Conservation (phyloP, 2,888 invertebrate species). For the Drosophila rubida region DNA sequence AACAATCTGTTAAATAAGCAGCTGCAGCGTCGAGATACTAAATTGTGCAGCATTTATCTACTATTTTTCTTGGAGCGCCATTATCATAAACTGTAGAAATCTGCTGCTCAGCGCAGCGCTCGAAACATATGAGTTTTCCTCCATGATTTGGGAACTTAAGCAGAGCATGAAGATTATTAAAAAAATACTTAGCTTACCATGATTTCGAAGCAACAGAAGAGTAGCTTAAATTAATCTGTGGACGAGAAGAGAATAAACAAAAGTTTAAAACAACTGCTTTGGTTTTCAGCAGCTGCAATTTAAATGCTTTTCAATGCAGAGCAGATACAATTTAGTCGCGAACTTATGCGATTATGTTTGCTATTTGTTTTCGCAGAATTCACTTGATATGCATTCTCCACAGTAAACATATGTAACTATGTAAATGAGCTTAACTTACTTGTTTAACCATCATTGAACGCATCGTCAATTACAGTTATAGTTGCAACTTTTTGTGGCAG, state of each 20-base stretch:
- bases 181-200: neutral
- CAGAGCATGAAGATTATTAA: neutral
- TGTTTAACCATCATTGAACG: neutral
- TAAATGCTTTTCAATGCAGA: neutral
- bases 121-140: conserved; percentile 1
- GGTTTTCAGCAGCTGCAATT: neutral
- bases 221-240: neutral
- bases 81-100: conserved; percentile 23
- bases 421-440: conserved; percentile 21
- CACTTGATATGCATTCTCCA: neutral
- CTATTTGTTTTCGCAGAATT: conserved; percentile 2
- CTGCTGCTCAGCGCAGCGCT: conserved; percentile 2
- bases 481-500: neutral
- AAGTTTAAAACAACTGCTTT: neutral
- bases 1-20: conserved; percentile 7
- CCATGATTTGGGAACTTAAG: conserved; percentile 5
- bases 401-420: neutral
- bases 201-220: neutral
- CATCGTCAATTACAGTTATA: neutral
- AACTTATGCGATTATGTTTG: neutral
- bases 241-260: neutral
- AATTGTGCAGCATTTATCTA: conserved; percentile 21
- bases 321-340: neutral
- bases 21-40: conserved; percentile 23
- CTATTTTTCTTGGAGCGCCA: conserved; percentile 5